Base-by-base conservation (phyloP, 1,140 invertebrate species). In the Ridgeia piscesae region DNA sequence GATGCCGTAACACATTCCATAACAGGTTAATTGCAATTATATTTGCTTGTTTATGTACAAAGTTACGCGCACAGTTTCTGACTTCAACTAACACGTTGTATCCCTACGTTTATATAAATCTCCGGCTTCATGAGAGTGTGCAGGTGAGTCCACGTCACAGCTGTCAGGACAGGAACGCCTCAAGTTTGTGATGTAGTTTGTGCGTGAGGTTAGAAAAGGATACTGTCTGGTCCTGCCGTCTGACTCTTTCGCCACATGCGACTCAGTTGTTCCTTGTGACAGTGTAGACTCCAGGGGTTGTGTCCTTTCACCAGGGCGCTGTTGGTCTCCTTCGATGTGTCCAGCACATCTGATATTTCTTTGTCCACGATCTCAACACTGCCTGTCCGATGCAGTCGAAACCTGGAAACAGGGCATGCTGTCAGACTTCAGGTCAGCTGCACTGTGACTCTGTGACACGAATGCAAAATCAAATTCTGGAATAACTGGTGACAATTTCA, bases 251-350 rank as follows among this genome's bases (percentile, higher is more conserved):
- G 58, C 58, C 58, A 77, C 93, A 96, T 94, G 93, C 96, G 96
- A n/a, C 95, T 94, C 91, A 96, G 93, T 34, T 96, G 95, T 92
- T 96, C 95, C 93, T 96, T 96, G 94, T 97, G 97, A 94, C 96
- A 97, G 93, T 96, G 96, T 33, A 97, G 94, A 89, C 96, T 96
- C 97, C 97, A 97, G 35, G 97, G 97, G 94, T 97, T 97, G 42
- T 96, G 94, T 42, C 94, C 92, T 31, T 77, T 77, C 58, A 77
- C 58, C 58, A 77, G 17, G 58, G 0, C 58, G 58, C 58, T 77
- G 58, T 77, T 9, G 58, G 11, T 77, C 31, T 93, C 92, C 27
- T 92, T 93, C 11, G 93, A 93, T 89, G 93, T 94, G 34, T 93
- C 89, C 33, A 89, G 92, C 91, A 91, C 91, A 31, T 92, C 93